Evolutionary conservation across 2,113 vertebrate species (phyloP), one percentile per base, ranked within the genome.

Genomic region (Vombatus ursinus): DNA sequence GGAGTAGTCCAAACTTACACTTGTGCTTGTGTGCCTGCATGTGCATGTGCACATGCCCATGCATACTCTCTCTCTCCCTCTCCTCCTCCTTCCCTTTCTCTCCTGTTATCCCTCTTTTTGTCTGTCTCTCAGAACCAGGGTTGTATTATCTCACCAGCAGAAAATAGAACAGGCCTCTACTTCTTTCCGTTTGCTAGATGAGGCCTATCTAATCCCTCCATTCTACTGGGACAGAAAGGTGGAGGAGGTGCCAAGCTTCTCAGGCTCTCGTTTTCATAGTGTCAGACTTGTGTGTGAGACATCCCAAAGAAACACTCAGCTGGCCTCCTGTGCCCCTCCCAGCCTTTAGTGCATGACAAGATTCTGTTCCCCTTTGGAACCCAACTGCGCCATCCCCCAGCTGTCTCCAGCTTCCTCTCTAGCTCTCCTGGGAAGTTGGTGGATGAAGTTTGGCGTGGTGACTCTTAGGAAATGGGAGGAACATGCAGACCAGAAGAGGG

Each of bases 251-350:
- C 91, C 94, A 93, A 47, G 2, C 57, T 84, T 54, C 92, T 89
- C 68, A 84, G 90, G 48, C 89, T 54, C 89, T 96, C 2, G 2
- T 93, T 89, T 68, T 90, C 93, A 68, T 26, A 44, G 84, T 50
- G 11, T 14, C 92, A 92, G 93, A 93, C 94, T 47, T 51, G 24
- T 90, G 7, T 49, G 48, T 90, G 52, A 93, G 96, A 95, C 94
- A 92, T 94, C 95, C 90, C 97, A 95, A 97, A 97, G 94, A 96
- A 97, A 97, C 98, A 98, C 98, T 97, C 97, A 90, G 8, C 44
- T 49, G 31, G 91, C 48, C 95, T 97, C 95, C 91, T 84, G n/a
- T 44, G 0, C 68, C n/a, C 19, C n/a, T 84, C n/a, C 68, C 37
- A 44, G 19, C 19, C 68, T 84, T 84, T 84, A 84, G 68, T 22